Percentiles rank a stretch among this genome's conserved stretches.
phyloP scores from a whole-genome alignment of 2,888 invertebrate genomes.

The Poecilus cupreus region DNA sequence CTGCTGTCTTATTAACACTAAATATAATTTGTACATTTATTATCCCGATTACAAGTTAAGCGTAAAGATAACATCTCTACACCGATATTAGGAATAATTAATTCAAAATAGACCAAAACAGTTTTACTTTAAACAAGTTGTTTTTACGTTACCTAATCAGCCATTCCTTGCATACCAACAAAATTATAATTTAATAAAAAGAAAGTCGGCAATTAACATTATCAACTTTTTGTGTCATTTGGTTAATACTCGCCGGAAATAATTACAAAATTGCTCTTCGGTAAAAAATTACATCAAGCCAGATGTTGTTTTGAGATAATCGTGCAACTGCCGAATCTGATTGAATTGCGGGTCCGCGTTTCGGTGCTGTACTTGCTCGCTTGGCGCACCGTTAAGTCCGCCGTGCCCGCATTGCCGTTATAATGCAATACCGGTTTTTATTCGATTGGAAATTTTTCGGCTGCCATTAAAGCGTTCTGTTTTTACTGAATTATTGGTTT shows the following conservation, averaged over 20 bases:
- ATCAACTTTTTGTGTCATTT: constrained; percentile 44
- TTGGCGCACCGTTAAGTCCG: neutral
- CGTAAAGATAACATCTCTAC: constrained; percentile 28
- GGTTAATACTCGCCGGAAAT: constrained; percentile 46
- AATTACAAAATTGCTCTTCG: constrained; percentile 45
- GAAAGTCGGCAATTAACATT: constrained; percentile 50
- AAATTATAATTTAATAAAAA: constrained; percentile 47
- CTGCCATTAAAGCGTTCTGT: constrained; percentile 38
- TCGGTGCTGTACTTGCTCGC: constrained; percentile 19
- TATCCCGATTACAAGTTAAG: constrained; percentile 30
- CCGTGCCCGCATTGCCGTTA: constrained; percentile 26
- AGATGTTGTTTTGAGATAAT: constrained; percentile 31
- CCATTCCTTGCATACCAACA: constrained; percentile 14
- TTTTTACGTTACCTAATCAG: constrained; percentile 8
- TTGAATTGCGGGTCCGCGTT: constrained; percentile 31
- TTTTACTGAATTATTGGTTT: constrained; percentile 37
- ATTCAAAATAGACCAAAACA: neutral
- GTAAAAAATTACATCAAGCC: constrained; percentile 15
- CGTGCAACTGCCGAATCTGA: constrained; percentile 13
- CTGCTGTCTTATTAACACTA: neutral
- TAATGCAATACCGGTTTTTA: constrained; percentile 55
- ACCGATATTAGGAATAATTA: constrained; percentile 14
- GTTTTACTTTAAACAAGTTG: too few relatives aligned
- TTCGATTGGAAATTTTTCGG: constrained; percentile 50
- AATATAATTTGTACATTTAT: constrained; percentile 14